phyloP scores from a whole-genome alignment of 2,113 vertebrate species.

The Antechinus flavipes region DNA sequence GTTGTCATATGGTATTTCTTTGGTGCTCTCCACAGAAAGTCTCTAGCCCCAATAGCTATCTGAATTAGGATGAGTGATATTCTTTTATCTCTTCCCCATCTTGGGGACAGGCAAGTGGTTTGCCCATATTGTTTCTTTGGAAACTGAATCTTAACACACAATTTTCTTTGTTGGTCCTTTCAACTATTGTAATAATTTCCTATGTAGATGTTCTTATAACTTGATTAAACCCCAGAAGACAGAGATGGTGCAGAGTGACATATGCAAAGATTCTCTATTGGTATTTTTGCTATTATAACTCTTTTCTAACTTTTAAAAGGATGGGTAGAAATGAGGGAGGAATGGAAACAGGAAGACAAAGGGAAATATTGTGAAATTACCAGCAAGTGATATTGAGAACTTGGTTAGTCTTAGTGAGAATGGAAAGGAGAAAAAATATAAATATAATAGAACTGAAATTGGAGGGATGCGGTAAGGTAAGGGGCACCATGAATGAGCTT shows the following conservation, averaged over 20 bases:
- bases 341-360: not conserved
- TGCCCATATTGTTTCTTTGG: not conserved
- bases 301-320: not conserved
- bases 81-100: not conserved
- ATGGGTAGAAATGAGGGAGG: not conserved
- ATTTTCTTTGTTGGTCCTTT: not conserved
- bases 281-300: not conserved
- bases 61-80: not conserved
- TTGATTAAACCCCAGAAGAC: not conserved
- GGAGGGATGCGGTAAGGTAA: not conserved
- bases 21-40: not conserved
- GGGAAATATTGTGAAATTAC: not conserved
- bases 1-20: not conserved
- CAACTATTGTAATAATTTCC: not conserved
- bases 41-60: not conserved
- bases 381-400: not conserved
- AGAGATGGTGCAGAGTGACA: not conserved
- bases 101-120: not conserved
- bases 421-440: not conserved
- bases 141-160: not conserved
- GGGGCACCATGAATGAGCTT: not conserved
- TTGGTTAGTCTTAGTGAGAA: not conserved
- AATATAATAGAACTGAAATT: not conserved
- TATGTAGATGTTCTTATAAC: not conserved
- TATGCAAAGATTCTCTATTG: not conserved